Conservation (phyloP, 2,113 vertebrate genomes). For the Pluvianellus socialis region DNA sequence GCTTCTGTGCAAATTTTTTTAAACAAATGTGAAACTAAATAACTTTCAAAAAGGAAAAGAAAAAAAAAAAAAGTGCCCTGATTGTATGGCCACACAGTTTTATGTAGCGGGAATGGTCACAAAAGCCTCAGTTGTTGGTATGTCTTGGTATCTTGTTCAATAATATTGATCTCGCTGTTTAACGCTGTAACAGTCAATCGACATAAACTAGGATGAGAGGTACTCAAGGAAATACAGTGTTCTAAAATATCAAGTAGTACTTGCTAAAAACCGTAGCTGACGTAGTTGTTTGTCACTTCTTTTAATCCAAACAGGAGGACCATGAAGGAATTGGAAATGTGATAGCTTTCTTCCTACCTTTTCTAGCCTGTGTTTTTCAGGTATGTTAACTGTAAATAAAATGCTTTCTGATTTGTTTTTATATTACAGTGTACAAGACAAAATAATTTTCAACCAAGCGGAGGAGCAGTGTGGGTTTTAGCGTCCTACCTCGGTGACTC, state of each 20-base stretch:
- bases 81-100: not conserved
- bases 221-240: not conserved
- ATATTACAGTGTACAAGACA: not conserved
- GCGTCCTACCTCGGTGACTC: not conserved
- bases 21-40: not conserved
- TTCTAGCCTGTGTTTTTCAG: conserved; percentile 87
- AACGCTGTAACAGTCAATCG: not conserved
- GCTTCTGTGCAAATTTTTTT: not conserved
- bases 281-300: not conserved
- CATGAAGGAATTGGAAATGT: conserved; percentile 87
- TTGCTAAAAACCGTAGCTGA: conserved; percentile 3
- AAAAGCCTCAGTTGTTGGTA: not conserved
- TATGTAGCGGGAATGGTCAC: not conserved
- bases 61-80: not conserved
- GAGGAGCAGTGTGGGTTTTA: not conserved
- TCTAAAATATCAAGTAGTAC: not conserved
- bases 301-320: conserved; percentile 80
- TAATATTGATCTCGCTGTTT: not conserved
- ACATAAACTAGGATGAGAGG: not conserved
- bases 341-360: conserved; percentile 88
- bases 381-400: conserved; percentile 65
- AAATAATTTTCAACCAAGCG: not conserved
- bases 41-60: not conserved
- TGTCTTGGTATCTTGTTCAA: not conserved
- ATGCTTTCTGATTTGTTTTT: not conserved